A percentile compares a stretch with the other conserved stretches of the same genome.
phyloP scores from a whole-genome alignment of 2,113 vertebrate species.

The Thomomys bottae region DNA sequence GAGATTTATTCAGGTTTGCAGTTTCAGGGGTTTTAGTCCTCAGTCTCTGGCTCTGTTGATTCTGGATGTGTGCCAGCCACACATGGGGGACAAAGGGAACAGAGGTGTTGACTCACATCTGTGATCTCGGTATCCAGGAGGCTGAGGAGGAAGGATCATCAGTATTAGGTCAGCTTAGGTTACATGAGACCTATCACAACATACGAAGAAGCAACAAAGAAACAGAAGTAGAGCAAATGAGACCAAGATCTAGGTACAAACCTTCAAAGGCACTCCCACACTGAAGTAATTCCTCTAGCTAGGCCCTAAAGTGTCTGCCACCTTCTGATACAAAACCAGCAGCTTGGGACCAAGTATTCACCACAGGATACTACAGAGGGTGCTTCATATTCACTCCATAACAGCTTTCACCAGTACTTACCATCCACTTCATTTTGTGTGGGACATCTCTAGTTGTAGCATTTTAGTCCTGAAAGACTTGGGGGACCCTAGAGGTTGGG shows the following conservation, averaged over 20 bases:
- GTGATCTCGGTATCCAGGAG: too few species aligned
- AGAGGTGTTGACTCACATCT: too few species aligned
- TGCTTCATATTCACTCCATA: too few species aligned
- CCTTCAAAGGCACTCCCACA: not conserved
- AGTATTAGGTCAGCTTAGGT: too few species aligned
- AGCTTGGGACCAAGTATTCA: not conserved
- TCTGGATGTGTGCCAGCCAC: not conserved
- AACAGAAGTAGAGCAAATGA: too few species aligned
- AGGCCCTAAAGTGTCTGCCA: not conserved
- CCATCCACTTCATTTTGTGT: rapidly evolving
- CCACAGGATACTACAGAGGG: not conserved
- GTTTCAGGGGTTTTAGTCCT: not conserved
- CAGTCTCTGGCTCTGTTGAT: not conserved
- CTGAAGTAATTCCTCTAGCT: not conserved
- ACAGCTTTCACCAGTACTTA: not conserved
- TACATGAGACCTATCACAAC: too few species aligned
- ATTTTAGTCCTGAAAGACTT: not conserved
- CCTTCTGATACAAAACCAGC: not conserved
- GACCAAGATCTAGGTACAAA: not conserved
- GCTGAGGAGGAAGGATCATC: too few species aligned
- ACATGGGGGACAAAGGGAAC: not conserved
- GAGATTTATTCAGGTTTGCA: not conserved
- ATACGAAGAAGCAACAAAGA: too few species aligned
- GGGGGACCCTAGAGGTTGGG: too few species aligned
- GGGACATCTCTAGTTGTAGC: not conserved